Evolutionary conservation across 2,797 vertebrate species (phyloP), one percentile per base, ranked within the genome.

Genomic region (Ciconia nigra): DNA sequence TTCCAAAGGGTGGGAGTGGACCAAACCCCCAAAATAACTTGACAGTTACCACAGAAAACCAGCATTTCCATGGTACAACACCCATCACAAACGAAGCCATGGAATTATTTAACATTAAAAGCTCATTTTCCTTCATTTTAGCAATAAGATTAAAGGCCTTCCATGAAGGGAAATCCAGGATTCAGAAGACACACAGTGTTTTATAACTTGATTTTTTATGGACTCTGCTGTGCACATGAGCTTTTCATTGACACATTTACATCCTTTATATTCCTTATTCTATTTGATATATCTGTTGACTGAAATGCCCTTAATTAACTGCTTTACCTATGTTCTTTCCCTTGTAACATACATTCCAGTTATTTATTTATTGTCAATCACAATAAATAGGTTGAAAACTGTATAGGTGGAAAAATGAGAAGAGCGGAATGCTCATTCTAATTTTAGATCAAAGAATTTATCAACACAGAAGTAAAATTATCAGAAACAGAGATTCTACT

Each of bases 371-470:
- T 51, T 90, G 58, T 84, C 82, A 95, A 67, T 65, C 69, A 92
- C 33, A 86, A 94, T 74, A 83, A 89, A 93, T 0, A 1, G 54
- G 37, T 63, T 79, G 86, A 79, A 95, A 96, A 95, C 65, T 6
- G 6, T 16, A 13, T n/a, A 57, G 39, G 61, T 92, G 59, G 91
- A 89, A 89, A 89, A 93, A 65, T 58, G 28, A 89, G 57, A 72
- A 85, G 29, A 91, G 29, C 13, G 31, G 24, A 90, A 76, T 35
- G 28, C 41, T 92, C 83, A 71, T 81, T 91, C 91, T 58, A 71
- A 70, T 85, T 86, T 91, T 86, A 83, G 62, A 89, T 42, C 49
- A 39, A 78, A 87, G 15, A 96, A 79, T 95, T 96, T 96, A 95
- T 96, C 76, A 91, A 69, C 52, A 79, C 66, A 91, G 63, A 96